Evolutionary conservation across 2,113 vertebrate genomes (phyloP), one percentile per base, ranked within the genome.

Genomic region (Marcusenius ussheri): DNA sequence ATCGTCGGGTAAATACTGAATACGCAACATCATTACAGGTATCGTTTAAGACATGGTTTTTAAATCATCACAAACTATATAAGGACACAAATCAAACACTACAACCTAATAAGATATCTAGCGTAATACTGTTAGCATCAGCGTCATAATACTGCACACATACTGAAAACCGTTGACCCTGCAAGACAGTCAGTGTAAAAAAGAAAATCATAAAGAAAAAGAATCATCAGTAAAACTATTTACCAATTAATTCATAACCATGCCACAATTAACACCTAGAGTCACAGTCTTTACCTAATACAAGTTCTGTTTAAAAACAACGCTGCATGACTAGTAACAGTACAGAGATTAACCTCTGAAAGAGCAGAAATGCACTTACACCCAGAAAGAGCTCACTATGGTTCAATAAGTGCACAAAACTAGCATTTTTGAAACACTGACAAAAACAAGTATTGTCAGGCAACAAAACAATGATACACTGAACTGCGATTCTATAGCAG

Each of bases 171-270:
- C 94, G 94, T 95, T 96, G 95, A 96, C 92, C 94, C 92, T 94
- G 89, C 96, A 97, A 96, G 97, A 97, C 95, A 97, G 96, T 93
- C 94, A 96, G 93, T 95, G 94, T 96, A 92, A 91, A 92, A 91
- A 90, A 62, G 9, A 88, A 10, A 17, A 47, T 89, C 91, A 90
- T 86, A 49, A 91, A 90, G 66, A 88, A 80, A 91, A 83, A 93
- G 56, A 88, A 88, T 91, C 87, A 95, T 96, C 93, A 92, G 94
- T 95, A 95, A 97, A 95, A 96, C 96, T 93, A 97, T 97, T 88
- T 96, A 97, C 97, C 97, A 98, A 93, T 96, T 96, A 97, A 98
- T 97, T 97, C 97, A 97, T 97, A 97, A 97, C 96, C 98, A 99
- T 99, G 98, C 98, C 97, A 99, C 97, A 97, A 96, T 95, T 96